A percentile compares a stretch with the other conserved stretches of the same genome.
These are phyloP conservation scores for Peromyscus attwateri DNA, from an alignment of 2,797 vertebrate species.

Conservation along the genomic window DNA sequence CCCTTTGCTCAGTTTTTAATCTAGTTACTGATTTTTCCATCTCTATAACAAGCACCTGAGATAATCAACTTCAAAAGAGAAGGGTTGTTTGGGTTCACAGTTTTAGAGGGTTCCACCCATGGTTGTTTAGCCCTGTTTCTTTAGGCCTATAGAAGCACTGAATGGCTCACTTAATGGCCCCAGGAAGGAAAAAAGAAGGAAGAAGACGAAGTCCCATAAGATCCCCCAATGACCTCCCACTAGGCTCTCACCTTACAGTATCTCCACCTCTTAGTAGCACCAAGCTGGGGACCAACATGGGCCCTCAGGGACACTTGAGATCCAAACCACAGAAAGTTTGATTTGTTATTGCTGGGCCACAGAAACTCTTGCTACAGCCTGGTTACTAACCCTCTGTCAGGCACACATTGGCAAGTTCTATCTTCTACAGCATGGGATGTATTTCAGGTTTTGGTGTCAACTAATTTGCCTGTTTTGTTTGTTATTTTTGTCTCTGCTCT, in stretches of 20 bases:
- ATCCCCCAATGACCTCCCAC: background rate
- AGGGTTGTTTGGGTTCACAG: background rate
- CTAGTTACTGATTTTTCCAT: background rate
- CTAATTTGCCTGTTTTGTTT: background rate
- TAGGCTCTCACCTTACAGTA: background rate
- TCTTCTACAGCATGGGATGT: background rate
- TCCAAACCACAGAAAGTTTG: background rate
- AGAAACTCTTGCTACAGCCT: background rate
- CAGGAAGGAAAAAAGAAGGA: background rate
- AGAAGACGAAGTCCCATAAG: too few relatives aligned
- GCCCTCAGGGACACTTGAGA: background rate
- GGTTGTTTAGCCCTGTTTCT: background rate
- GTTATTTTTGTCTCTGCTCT: constrained; percentile 1
- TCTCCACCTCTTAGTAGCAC: background rate
- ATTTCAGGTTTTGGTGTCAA: constrained; percentile 24
- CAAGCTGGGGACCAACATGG: background rate
- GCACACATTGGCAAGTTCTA: constrained; percentile 26
- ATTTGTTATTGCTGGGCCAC: constrained; percentile 11
- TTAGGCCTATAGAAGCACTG: background rate
- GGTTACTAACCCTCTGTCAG: background rate
- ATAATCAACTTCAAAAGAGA: background rate
- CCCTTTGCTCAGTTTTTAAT: background rate
- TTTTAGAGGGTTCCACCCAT: background rate
- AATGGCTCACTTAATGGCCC: background rate
- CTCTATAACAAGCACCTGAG: background rate